Evolutionary conservation across 2,797 vertebrate genomes (phyloP).

Genomic region (Rhadinocentrus ornatus): DNA sequence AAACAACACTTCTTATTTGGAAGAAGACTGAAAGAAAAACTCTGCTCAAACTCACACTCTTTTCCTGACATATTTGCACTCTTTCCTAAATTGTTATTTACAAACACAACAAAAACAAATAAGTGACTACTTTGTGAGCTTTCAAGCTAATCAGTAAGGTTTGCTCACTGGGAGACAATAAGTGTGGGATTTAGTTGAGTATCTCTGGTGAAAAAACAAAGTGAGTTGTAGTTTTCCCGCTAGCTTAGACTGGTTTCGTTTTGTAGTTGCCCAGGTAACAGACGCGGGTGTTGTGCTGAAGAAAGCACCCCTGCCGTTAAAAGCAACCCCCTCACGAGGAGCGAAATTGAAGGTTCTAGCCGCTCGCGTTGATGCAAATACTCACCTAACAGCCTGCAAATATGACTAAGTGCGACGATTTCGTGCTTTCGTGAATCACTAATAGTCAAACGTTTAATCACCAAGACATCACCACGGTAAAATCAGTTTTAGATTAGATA

Average conservation of each 20-base stretch:
- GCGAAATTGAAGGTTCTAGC: too few species aligned
- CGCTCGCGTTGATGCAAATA: too few species aligned
- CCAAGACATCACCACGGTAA: too few species aligned
- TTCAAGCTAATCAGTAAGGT: constrained; percentile 29
- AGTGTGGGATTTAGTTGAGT: background rate
- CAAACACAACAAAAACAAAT: background rate
- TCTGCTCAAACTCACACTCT: constrained; percentile 41
- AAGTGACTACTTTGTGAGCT: background rate
- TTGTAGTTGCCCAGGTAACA: constrained; percentile 60
- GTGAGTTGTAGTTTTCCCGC: rapidly evolving
- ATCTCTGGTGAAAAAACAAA: background rate
- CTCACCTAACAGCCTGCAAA: too few species aligned
- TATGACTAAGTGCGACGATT: too few species aligned
- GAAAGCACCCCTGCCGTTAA: too few species aligned
- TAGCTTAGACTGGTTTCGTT: background rate
- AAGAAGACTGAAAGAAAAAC: constrained; percentile 68
- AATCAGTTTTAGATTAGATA: background rate
- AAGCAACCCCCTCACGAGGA: too few species aligned
- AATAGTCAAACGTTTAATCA: too few species aligned
- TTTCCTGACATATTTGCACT: constrained; percentile 59
- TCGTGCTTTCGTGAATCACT: too few species aligned
- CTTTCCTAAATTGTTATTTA: background rate
- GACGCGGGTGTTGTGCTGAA: background rate
- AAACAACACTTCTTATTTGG: constrained; percentile 62
- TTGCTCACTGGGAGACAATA: constrained; percentile 25